Evolutionary conservation across 2,113 vertebrate species (phyloP), one percentile per base, ranked within the genome.

Genomic region (Bambusicola thoracicus): DNA sequence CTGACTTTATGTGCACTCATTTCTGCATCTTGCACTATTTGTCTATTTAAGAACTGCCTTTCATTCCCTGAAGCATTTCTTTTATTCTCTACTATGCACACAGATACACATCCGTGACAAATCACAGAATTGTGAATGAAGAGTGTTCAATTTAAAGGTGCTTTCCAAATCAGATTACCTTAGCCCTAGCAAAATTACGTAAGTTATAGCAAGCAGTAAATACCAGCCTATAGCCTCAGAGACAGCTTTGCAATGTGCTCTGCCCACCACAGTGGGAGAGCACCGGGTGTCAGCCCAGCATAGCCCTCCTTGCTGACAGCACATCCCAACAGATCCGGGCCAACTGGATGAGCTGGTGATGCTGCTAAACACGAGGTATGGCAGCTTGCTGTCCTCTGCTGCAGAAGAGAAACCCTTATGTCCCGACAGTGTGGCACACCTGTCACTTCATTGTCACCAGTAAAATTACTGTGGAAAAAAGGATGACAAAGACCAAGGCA

Each of bases 281-380:
- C 43, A 73, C 34, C 63, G 15, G 7, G 21, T 78, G 83, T 55
- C 19, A 41, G 32, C 36, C 34, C 25, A 43, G 15, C 7, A 69
- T 10, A 53, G 29, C 11, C 29, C 29, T 89, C 40, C 32, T 62
- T 69, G 56, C 46, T 0, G 0, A 46, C 77, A 75, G 56, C 11
- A 40, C 13, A 70, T 46, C 29, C 56, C 55, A 69, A 11, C 2
- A 82, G 24, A 51, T 56, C 30, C 55, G n/a, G 9, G 48, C 12
- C 69, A 79, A 25, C 18, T 24, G 30, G 19, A 43, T 65, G 70
- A 69, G 48, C 18, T 20, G 55, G 34, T 0, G 3, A 32, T 56
- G 83, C 18, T 38, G 14, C 53, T 41, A 32, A 63, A 46, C 1
- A 7, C 0, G 0, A 62, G 30, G 20, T 44, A 48, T 56, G 24